Base-by-base conservation (phyloP, 2,888 invertebrate species). In the Mesorhabditis sp. region DNA sequence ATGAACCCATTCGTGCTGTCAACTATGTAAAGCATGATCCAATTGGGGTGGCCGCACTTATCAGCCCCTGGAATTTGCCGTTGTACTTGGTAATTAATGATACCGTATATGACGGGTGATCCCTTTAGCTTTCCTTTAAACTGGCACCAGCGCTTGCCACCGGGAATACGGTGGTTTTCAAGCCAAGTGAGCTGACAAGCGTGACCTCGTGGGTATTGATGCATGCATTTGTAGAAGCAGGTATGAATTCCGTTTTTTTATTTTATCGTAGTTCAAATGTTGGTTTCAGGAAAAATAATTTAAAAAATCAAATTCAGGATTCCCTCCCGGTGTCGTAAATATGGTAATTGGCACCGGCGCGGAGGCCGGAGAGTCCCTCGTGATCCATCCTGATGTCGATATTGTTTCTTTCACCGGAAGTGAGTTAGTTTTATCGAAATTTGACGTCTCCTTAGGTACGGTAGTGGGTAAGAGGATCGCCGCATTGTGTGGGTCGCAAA, bases 21-120 rank as follows among this genome's bases (percentile, higher is more conserved):
- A 89, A 88, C 80, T 89, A 89, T 81, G 88, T 88, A 0, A 77
- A 85, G 6, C 85, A 87, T 62, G 82, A 86, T 61, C 88, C 89
- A 5, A 85, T 89, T 13, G 89, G 89, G 6, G 89, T 89, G 43
- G 89, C 88, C 0, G 89, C 87, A 0, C 83, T 89, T 28, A 89
- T 89, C 72, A 86, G 87, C 69, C 89, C 89, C 0, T 90, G 89
- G 89, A 89, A 89, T 81, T 86, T 89, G 2, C 89, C 89, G 0
- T 79, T 89, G 43, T 89, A 89, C 76, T 82, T 89, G 72, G 77
- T 82, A 58, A 50, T 50, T n/a, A 50, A 50, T 50, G 1, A 15
- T 43, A 13, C 5, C 15, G 61, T 62, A 45, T 5, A 64, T 45
- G 43, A 15, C 45, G 45, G 13, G 42, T 13, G 42, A 28, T 6